Percentiles rank a stretch among this genome's conserved stretches.
Conservation (phyloP, 2,797 vertebrate genomes). For the Schizothorax lantsangensis region DNA sequence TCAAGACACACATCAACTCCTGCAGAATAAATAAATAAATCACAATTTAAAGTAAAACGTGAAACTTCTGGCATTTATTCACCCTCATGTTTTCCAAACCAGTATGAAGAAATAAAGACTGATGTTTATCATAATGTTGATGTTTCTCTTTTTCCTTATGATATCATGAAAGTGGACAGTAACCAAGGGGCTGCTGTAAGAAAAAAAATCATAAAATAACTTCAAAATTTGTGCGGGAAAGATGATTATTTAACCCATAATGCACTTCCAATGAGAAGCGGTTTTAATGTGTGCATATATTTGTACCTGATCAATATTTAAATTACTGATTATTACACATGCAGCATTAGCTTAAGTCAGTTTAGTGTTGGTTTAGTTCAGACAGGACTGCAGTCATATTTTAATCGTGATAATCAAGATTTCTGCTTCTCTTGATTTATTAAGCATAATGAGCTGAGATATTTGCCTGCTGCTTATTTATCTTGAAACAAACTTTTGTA, state of each 20-base stretch:
- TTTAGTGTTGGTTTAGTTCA: too few relatives aligned
- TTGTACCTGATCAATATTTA: too few relatives aligned
- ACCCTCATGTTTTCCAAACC: neutral
- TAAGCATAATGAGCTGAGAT: too few relatives aligned
- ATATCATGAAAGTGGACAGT: neutral
- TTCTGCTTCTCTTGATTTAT: too few relatives aligned
- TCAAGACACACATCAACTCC: neutral
- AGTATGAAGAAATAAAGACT: neutral
- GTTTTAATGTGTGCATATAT: neutral
- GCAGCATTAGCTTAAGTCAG: neutral
- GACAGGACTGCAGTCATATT: too few relatives aligned
- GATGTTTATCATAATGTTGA: neutral
- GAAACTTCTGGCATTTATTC: neutral
- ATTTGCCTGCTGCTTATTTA: too few relatives aligned
- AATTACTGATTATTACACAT: neutral
- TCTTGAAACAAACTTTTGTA: too few relatives aligned
- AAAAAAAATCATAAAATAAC: neutral
- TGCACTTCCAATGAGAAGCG: neutral
- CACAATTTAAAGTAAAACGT: neutral
- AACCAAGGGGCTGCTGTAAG: neutral
- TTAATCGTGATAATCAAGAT: too few relatives aligned
- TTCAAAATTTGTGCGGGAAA: neutral
- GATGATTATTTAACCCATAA: neutral
- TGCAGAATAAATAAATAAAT: neutral
- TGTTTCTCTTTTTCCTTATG: neutral